Evolutionary conservation across 2,113 vertebrate genomes (phyloP).

Genomic region (Vulpes vulpes): DNA sequence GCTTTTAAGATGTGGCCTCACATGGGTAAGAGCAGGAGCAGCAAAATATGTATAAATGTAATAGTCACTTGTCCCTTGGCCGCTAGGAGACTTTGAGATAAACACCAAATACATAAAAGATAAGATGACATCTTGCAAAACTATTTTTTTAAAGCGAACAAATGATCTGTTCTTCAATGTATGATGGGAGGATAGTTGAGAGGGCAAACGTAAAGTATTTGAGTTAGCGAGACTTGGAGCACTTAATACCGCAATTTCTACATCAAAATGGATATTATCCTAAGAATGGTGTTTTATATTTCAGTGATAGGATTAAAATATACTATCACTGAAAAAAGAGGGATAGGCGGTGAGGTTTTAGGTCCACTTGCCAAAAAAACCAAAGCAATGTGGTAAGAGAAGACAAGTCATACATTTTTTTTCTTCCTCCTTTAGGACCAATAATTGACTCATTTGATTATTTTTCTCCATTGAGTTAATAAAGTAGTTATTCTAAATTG

Average conservation of each 20-base stretch:
- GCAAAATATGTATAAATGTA: neutral
- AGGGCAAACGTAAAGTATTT: neutral
- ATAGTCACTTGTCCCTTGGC: neutral
- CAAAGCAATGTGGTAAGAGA: neutral
- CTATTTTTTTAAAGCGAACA: neutral
- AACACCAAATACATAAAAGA: neutral
- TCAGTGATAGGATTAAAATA: constrained; percentile 27
- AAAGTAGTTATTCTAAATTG: neutral
- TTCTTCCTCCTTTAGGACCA: constrained; percentile 21
- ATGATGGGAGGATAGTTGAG: neutral
- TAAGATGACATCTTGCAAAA: neutral
- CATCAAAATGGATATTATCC: neutral
- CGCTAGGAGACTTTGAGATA: neutral
- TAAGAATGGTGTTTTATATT: constrained; percentile 16
- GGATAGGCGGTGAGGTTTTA: neutral
- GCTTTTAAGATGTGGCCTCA: neutral
- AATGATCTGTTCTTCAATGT: neutral
- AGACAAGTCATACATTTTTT: neutral
- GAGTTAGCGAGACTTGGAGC: neutral
- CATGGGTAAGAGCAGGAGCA: neutral
- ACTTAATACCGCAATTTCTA: constrained; percentile 32
- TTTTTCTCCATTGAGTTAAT: constrained; percentile 36
- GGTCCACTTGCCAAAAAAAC: neutral
- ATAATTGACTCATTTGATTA: neutral
- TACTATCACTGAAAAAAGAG: neutral